A percentile compares a stretch with the other conserved stretches of the same genome.
phyloP scores from a whole-genome alignment of 1,140 invertebrate genomes.

The Drosophila gunungcola region DNA sequence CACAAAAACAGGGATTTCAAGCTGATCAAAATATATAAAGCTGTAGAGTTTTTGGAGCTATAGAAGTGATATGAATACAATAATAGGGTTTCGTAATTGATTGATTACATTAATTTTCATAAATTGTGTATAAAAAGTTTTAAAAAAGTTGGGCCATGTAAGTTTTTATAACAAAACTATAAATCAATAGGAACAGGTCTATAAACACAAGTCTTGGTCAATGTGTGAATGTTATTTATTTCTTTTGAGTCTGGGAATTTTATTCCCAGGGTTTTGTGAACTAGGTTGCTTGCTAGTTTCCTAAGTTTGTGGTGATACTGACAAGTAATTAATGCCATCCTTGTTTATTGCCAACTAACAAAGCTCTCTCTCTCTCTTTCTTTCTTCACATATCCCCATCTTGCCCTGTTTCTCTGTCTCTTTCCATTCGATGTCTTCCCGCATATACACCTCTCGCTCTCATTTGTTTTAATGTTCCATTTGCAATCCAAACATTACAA shows the following conservation, averaged over 20 bases:
- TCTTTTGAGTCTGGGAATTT: background rate
- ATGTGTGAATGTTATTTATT: background rate
- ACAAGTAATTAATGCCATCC: background rate
- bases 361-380: slow-evolving; percentile 8
- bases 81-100: too few relatives aligned
- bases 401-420: slow-evolving; percentile 7
- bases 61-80: too few relatives aligned
- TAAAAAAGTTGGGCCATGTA: too few relatives aligned
- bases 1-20: too few relatives aligned
- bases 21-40: too few relatives aligned
- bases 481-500: slow-evolving; percentile 7
- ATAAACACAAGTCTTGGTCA: too few relatives aligned
- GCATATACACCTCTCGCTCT: slow-evolving; percentile 2
- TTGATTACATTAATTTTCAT: too few relatives aligned
- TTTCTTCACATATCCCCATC: background rate
- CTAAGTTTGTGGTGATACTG: background rate
- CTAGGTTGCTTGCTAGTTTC: background rate
- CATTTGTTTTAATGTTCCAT: background rate
- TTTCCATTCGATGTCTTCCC: slow-evolving; percentile 14
- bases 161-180: too few relatives aligned
- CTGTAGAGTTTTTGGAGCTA: too few relatives aligned
- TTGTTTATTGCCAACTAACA: slow-evolving; percentile 11
- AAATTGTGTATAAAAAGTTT: too few relatives aligned
- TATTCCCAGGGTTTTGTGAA: background rate
- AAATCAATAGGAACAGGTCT: too few relatives aligned